Base-by-base conservation (phyloP, 2,113 vertebrate genomes). In the Pseudorectes ferrugineus region DNA sequence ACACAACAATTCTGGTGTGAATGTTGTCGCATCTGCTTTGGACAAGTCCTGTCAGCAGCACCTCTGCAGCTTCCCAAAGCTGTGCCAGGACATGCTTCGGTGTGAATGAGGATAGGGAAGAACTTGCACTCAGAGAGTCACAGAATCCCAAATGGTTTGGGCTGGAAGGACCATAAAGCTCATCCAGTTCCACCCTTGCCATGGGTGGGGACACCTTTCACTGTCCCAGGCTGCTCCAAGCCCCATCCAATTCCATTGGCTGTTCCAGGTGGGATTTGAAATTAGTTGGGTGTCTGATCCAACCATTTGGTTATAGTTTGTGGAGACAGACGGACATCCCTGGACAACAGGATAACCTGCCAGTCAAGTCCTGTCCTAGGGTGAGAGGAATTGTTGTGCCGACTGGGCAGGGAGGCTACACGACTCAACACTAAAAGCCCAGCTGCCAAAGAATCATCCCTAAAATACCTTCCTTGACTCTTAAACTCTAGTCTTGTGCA, bases 181-280 rank as follows among this genome's bases (percentile, higher is more conserved):
- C 28, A 28, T 6, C 6, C 61, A 33, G 26, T 38, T 8, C 22
- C 46, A 15, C 11, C 7, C 8, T 24, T 46, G 28, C 67, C 52
- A 12, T 5, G 38, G 51, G 11, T 1, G 2, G 46, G 61, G 54
- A 75, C 52, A 68, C 40, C 21, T 75, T 11, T 46, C 71, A 36
- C 40, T 28, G 0, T 2, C 22, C 42, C 62, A 48, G 42, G 48
- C 0, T 33, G 21, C 31, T 83, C 35, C 46, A n/a, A 46, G 43
- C 38, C 45, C 68, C 0, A 0, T 31, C 38, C 78, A 61, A 9
- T 25, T 70, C 67, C 75, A 78, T 1, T 55, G 58, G 20, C 74
- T 58, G 12, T 14, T 33, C 36, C 0, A 33, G 54, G 19, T 70
- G 59, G 67, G 66, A 78, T 76, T 68, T 68, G 55, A 45, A 51